phyloP scores from a whole-genome alignment of 1,140 invertebrate species.

The Heliconius hewitsoni region DNA sequence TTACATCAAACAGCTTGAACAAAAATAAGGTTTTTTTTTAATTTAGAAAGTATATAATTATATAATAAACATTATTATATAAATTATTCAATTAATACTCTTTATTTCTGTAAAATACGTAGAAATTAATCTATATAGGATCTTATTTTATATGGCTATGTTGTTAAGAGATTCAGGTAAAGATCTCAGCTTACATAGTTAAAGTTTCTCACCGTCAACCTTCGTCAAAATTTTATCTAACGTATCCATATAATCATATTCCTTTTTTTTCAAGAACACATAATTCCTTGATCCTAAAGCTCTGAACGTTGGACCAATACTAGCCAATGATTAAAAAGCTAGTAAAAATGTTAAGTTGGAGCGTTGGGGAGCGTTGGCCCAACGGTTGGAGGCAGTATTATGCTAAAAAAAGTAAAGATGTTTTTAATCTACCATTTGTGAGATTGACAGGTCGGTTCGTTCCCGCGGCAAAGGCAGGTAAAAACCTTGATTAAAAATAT shows the following conservation, averaged over 20 bases:
- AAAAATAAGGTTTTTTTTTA: not conserved
- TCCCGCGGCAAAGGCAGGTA: conserved; percentile 67
- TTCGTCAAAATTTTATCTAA: conserved; percentile 73
- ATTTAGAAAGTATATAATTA: not conserved
- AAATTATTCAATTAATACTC: too few relatives aligned
- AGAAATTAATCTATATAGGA: too few relatives aligned
- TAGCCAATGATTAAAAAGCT: not conserved
- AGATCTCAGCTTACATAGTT: conserved; percentile 46
- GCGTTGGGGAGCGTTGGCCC: not conserved
- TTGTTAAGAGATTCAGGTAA: conserved; percentile 41
- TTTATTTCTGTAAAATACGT: too few relatives aligned
- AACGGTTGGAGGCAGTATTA: conserved; percentile 22
- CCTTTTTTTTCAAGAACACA: conserved; percentile 58
- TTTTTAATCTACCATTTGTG: conserved; percentile 80
- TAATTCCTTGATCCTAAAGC: conserved; percentile 75
- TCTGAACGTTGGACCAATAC: not conserved
- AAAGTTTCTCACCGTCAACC: conserved; percentile 57
- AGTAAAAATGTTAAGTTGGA: not conserved
- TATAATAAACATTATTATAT: too few relatives aligned
- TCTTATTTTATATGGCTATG: not conserved
- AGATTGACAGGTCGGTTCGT: conserved; percentile 78
- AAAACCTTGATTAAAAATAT: conserved; percentile 81
- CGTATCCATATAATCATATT: conserved; percentile 70
- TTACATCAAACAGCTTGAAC: conserved; percentile 12
- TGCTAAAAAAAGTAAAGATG: conserved; percentile 77